These are phyloP conservation scores for Tiliacea citrago DNA, from an alignment of 2,888 invertebrate genomes.

Conservation along the genomic window DNA sequence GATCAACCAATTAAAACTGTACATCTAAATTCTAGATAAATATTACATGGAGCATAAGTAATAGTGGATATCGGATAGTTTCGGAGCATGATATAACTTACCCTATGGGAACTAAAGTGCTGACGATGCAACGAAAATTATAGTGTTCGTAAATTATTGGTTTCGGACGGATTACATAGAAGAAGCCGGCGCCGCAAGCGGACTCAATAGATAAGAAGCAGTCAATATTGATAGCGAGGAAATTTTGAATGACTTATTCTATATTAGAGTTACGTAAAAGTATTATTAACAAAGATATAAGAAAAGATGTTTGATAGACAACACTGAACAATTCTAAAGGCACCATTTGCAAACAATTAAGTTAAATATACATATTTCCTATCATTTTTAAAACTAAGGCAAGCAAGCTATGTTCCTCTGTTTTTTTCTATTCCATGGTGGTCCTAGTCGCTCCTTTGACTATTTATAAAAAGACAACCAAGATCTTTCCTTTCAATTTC, in stretches of 20 bases:
- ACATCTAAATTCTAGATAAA: not conserved
- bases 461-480: too few species aligned
- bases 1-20: not conserved
- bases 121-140: slow-evolving; percentile 1
- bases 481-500: not conserved
- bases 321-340: not conserved
- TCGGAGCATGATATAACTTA: not conserved
- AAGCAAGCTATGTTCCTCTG: not conserved
- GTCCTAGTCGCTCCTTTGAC: not conserved
- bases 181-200: not conserved
- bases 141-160: slow-evolving; percentile 4
- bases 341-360: not conserved
- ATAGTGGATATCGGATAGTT: not conserved
- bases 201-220: slow-evolving; percentile 6
- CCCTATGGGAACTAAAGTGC: not conserved
- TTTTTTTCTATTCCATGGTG: not conserved
- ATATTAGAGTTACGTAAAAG: not conserved
- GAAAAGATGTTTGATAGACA: not conserved
- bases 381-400: not conserved
- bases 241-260: not conserved
- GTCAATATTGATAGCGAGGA: slow-evolving; percentile 9
- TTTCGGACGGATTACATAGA: slow-evolving; percentile 1
- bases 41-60: not conserved
- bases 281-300: not conserved
- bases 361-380: too few species aligned